Evolutionary conservation across 2,113 vertebrate species (phyloP).

Genomic region (Electrona antarctica): DNA sequence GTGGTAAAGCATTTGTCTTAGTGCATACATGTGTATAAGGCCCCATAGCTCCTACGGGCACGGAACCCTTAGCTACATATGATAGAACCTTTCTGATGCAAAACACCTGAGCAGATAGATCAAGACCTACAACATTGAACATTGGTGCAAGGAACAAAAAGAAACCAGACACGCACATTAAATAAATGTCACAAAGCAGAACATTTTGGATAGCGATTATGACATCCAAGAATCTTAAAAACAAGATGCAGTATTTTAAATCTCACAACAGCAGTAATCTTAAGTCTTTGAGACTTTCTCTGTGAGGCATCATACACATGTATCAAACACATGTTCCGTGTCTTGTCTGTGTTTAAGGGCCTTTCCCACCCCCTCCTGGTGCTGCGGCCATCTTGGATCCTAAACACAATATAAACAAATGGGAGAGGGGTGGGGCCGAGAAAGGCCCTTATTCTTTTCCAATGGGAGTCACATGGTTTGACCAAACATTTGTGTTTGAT

Average conservation of each 20-base stretch:
- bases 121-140: slow-evolving; percentile 30
- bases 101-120: slow-evolving; percentile 62
- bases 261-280: slow-evolving; percentile 16
- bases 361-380: no score
- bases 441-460: no score
- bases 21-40: slow-evolving; percentile 56
- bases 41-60: slow-evolving; percentile 16
- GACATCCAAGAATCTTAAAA: slow-evolving; percentile 19
- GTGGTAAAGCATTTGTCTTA: slow-evolving; percentile 59
- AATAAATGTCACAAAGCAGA: slow-evolving; percentile 1
- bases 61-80: slow-evolving; percentile 24
- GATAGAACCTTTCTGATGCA: slow-evolving; percentile 35
- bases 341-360: no score
- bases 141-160: slow-evolving; percentile 11
- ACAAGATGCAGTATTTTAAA: slow-evolving; percentile 13
- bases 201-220: neutral
- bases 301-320: no score
- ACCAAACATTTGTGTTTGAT: no score
- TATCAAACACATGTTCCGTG: no score
- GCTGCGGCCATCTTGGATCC: no score
- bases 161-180: neutral
- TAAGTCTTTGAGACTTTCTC: neutral
- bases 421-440: no score
- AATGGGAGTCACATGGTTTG: no score
- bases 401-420: no score